These are phyloP conservation scores for Drosophila tripunctata DNA, from an alignment of 2,888 invertebrate species.

Conservation along the genomic window DNA sequence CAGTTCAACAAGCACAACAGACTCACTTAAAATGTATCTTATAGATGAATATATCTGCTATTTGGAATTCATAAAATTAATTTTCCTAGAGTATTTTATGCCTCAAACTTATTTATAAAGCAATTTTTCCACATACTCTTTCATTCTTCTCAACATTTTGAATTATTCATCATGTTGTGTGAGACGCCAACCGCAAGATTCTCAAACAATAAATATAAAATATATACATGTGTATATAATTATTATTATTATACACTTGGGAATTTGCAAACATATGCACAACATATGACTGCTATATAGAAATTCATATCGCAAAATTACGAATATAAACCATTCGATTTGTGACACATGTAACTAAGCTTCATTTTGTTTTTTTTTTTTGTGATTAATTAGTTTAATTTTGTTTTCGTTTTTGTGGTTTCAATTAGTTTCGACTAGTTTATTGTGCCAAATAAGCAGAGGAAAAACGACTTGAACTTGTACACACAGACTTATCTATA, in stretches of 20 bases:
- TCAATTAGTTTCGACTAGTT: slow-evolving; percentile 26
- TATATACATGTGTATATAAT: slow-evolving; percentile 9
- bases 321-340: slow-evolving; percentile 6
- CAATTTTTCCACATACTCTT: neutral
- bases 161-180: slow-evolving; percentile 28
- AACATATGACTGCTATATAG: slow-evolving; percentile 11
- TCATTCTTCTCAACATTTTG: slow-evolving; percentile 3
- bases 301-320: slow-evolving; percentile 8
- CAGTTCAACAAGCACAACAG: neutral
- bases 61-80: neutral
- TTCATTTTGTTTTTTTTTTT: neutral
- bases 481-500: slow-evolving; percentile 65
- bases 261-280: slow-evolving; percentile 18
- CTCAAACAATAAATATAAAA: slow-evolving; percentile 16
- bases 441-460: slow-evolving; percentile 51
- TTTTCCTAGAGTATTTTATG: slow-evolving; percentile 9
- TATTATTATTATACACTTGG: slow-evolving; percentile 17
- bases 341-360: slow-evolving; percentile 50
- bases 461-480: slow-evolving; percentile 22
- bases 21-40: too few relatives aligned
- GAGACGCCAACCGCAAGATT: slow-evolving; percentile 35
- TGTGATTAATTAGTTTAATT: slow-evolving; percentile 53
- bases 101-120: neutral
- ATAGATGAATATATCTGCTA: too few relatives aligned
- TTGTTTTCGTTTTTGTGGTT: slow-evolving; percentile 20